Base-by-base conservation (phyloP, 2,888 invertebrate species). In the Drosophila subquinaria region DNA sequence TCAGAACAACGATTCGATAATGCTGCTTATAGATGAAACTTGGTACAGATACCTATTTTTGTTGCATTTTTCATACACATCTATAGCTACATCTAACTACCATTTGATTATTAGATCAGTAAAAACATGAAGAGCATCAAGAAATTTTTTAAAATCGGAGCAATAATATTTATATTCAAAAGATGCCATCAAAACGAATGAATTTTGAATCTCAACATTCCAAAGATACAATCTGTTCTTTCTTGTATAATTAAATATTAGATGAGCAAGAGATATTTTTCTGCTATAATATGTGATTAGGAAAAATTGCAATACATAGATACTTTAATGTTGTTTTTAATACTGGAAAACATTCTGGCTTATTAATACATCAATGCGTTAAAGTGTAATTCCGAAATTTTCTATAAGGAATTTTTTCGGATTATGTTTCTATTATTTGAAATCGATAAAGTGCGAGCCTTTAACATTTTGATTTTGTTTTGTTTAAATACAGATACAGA, bases 191-290 rank as follows among this genome's bases (percentile, higher is more conserved):
- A 30, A 47, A 56, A 47, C 6, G 50, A 51, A 33, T 42, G 13
- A 36, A 52, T 33, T 43, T 9, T 33, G 27, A 36, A 36, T 38
- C 17, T 57, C 47, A 27, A n/a, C 47, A 47, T 27, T 15, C 4
- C 36, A 38, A 57, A 38, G 27, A 43, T 61, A 43, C 33, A 43
- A 43, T 52, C 20, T 23, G 33, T 53, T 52, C 10, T 23, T 36
- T 43, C 23, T 59, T 20, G 5, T 59, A 42, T 38, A 50, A 55
- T 38, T 53, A 55, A 43, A 40, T 59, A 42, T 53, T 67, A 67
- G 15, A 67, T 61, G 67, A 62, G 52, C 57, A 77, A 75, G 43
- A 45, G 38, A 50, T 53, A 40, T 61, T 60, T 38, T 59, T 13
- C 36, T 35, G 30, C 57, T 69, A 30, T 57, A 11, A 57, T 55